A percentile compares a stretch with the other conserved stretches of the same genome.
Conservation (phyloP, 2,113 vertebrate species). For the Mormyrus lacerda region DNA sequence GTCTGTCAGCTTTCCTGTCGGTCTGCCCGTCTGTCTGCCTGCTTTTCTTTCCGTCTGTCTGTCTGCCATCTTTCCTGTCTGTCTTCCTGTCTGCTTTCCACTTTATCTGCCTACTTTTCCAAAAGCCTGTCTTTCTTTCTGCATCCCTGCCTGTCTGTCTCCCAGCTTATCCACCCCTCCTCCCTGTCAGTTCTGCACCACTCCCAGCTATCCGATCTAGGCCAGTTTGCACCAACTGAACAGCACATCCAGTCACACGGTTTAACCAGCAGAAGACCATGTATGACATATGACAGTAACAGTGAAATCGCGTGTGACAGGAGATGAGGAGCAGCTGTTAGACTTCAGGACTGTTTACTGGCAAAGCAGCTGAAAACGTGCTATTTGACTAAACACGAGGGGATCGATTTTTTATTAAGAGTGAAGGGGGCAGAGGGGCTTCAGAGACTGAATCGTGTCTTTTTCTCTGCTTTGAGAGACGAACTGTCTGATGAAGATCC, state of each 20-base stretch:
- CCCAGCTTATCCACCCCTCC: not conserved
- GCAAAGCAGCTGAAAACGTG: not conserved
- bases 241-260: not conserved
- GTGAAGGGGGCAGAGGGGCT: conserved; percentile 48
- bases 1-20: not conserved
- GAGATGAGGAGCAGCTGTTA: not conserved
- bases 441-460: conserved; percentile 51
- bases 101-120: not conserved
- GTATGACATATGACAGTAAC: not conserved
- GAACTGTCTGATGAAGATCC: conserved; percentile 56
- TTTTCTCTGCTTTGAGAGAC: conserved; percentile 30
- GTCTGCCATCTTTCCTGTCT: not conserved
- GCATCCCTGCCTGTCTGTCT: not conserved
- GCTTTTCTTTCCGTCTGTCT: not conserved
- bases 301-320: not conserved
- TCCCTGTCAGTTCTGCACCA: not conserved
- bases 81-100: not conserved
- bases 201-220: not conserved
- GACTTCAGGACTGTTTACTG: not conserved
- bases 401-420: conserved; percentile 25
- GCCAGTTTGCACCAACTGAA: not conserved
- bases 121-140: not conserved
- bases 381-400: conserved; percentile 38
- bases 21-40: not conserved
- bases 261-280: not conserved